Conservation (phyloP, 2,797 vertebrate species). For the Acrossocheilus wenchowensis region DNA sequence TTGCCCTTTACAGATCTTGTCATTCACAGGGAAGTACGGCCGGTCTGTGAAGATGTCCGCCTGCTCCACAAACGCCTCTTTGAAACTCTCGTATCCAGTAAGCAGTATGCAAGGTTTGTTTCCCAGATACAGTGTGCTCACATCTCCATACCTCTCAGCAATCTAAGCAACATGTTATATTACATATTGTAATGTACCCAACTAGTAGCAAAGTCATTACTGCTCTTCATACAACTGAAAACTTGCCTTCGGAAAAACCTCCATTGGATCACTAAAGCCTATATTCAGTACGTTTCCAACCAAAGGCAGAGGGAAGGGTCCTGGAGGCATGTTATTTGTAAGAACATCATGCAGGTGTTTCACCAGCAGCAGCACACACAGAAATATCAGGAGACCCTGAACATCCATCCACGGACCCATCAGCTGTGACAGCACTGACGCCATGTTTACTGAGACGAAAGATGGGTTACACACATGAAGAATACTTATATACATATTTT, state of each 20-base stretch:
- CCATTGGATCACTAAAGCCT: slow-evolving; percentile 54
- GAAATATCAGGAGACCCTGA: slow-evolving; percentile 63
- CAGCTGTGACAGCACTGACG: background rate
- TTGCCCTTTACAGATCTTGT: background rate
- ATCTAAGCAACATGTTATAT: slow-evolving; percentile 64
- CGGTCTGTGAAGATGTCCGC: slow-evolving; percentile 71
- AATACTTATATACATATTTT: background rate
- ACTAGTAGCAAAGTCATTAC: background rate
- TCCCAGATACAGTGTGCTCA: slow-evolving; percentile 64
- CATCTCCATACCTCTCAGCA: slow-evolving; percentile 71
- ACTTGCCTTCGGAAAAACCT: slow-evolving; percentile 61
- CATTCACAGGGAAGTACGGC: background rate
- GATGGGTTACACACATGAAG: background rate
- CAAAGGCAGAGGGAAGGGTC: slow-evolving; percentile 65
- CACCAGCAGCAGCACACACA: slow-evolving; percentile 53
- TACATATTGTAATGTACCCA: background rate
- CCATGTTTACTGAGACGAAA: slow-evolving; percentile 12
- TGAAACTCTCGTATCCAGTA: slow-evolving; percentile 69
- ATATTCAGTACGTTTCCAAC: slow-evolving; percentile 66
- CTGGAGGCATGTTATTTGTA: slow-evolving; percentile 61
- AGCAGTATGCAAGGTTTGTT: slow-evolving; percentile 51
- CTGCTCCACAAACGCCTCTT: slow-evolving; percentile 77
- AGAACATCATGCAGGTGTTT: slow-evolving; percentile 63
- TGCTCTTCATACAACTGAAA: background rate
- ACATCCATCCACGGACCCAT: slow-evolving; percentile 56